These are phyloP conservation scores for Drosophila hamatofila DNA, from an alignment of 2,888 invertebrate genomes.

Conservation along the genomic window DNA sequence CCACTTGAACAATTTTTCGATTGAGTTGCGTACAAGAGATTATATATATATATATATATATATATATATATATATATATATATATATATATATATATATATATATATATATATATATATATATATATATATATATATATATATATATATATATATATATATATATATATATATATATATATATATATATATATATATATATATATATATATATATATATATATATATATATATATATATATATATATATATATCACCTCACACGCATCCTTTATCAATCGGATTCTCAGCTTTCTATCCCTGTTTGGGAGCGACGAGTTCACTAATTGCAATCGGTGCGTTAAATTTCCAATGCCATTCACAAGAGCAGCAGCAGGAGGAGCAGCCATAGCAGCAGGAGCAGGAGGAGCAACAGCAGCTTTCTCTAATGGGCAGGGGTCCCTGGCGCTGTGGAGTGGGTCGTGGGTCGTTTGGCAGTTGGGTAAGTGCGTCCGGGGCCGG, in stretches of 20 bases:
- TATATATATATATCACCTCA: background rate
- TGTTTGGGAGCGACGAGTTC: conserved; percentile 37
- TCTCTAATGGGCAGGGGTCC: conserved; percentile 10
- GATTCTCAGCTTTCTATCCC: conserved; percentile 17
- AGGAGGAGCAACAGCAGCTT: too few species aligned
- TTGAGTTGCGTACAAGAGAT: conserved; percentile 46
- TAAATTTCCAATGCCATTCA: conserved; percentile 55
- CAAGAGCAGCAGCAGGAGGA: conserved; percentile 35
- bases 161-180: background rate
- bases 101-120: background rate
- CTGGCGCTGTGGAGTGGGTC: background rate
- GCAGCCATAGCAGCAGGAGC: background rate
- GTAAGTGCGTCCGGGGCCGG: conserved; percentile 14
- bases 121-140: background rate
- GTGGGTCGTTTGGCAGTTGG: conserved; percentile 1
- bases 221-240: background rate
- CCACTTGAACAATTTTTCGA: conserved; percentile 59
- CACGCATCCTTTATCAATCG: conserved; percentile 24
- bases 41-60: background rate
- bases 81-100: background rate
- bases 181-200: too few species aligned
- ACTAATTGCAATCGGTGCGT: conserved; percentile 74
- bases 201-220: background rate
- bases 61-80: background rate
- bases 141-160: background rate